Evolutionary conservation across 2,888 invertebrate genomes (phyloP), one percentile per base, ranked within the genome.

Genomic region (Rhamphomyia laevipes): DNA sequence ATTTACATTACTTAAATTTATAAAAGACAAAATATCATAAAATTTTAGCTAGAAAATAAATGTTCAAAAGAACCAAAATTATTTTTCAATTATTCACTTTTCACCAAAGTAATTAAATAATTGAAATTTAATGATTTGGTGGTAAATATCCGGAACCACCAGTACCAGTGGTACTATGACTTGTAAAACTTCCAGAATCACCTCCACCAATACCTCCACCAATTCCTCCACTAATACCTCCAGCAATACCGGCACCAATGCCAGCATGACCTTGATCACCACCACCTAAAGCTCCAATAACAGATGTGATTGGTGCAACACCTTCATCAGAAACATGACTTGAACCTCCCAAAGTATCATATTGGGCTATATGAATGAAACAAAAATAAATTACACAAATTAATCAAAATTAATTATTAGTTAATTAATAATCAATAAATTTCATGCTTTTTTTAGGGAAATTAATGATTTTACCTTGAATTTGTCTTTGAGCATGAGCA

Each of bases 251-350:
- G n/a, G n/a, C n/a, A n/a, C n/a, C n/a, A n/a, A n/a, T n/a, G n/a
- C n/a, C n/a, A n/a, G n/a, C n/a, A 7, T 7, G 7, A 2, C 35
- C 35, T n/a, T 13, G n/a, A 13, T 15, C 42, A 27, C 27, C 23
- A 42, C 9, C 13, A 15, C 42, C 65, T 38, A 68, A 51, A 3
- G 69, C 64, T 7, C 68, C 68, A 55, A 69, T 65, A 18, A 69
- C 68, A 3, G 68, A 69, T 42, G 65, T 63, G 12, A 69, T 63
- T 9, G 67, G 65, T 17, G 68, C 66, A 44, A 66, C 59, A 44
- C 69, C 68, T 53, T 69, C 68, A 52, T 68, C 67, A 46, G 66
- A 63, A 16, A 69, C 55, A 50, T 68, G 69, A 51, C 64, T 67
- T 50, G 59, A 63, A 43, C 68, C 68, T 38, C 68, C 68, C 55